These are phyloP conservation scores for Thysanoteuthis rhombus DNA, from an alignment of 2,888 invertebrate genomes.

Conservation along the genomic window DNA sequence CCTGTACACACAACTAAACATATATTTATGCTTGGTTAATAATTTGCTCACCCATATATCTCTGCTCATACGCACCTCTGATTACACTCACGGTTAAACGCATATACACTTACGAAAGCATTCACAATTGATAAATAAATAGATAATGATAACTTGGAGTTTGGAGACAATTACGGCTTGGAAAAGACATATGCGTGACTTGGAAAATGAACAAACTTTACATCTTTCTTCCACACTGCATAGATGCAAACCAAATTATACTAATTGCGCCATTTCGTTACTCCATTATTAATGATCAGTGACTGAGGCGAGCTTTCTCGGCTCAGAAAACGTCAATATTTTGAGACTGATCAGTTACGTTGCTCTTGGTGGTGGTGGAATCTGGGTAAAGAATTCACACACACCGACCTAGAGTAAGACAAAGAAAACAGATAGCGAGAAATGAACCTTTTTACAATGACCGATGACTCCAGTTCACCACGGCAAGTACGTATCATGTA, in stretches of 20 bases:
- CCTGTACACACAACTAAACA: background rate
- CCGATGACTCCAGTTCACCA: background rate
- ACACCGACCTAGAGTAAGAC: background rate
- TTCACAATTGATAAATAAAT: background rate
- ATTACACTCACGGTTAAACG: background rate
- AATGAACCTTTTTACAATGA: background rate
- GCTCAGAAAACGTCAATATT: background rate
- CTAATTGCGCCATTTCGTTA: background rate
- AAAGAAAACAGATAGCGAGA: background rate
- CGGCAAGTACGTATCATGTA: background rate
- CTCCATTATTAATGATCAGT: background rate
- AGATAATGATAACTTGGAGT: background rate
- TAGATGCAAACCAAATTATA: background rate
- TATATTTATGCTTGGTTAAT: background rate
- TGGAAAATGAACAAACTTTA: background rate
- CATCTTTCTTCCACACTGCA: background rate
- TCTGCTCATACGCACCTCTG: background rate
- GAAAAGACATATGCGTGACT: background rate
- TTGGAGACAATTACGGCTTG: background rate
- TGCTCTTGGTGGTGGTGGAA: background rate
- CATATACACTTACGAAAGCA: background rate
- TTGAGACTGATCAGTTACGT: background rate
- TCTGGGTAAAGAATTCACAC: background rate
- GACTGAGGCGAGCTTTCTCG: background rate
- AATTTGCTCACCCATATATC: background rate